A percentile compares a stretch with the other conserved stretches of the same genome.
These are phyloP conservation scores for Prionailurus bengalensis DNA, from an alignment of 2,113 vertebrate genomes.

Conservation along the genomic window DNA sequence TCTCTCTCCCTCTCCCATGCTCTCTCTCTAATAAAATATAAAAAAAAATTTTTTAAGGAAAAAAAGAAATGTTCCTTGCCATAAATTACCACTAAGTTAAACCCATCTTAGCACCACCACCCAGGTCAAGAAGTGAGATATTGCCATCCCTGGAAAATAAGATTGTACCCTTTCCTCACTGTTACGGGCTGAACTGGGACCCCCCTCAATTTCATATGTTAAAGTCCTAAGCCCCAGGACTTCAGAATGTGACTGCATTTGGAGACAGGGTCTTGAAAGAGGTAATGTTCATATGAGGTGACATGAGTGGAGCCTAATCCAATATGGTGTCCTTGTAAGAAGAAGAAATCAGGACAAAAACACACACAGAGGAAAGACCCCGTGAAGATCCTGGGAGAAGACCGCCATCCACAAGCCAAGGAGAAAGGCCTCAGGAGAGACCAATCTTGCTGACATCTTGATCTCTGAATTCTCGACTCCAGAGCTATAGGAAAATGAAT, in stretches of 20 bases:
- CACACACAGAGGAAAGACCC: not conserved
- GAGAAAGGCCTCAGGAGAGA: not conserved
- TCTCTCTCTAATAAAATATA: no score
- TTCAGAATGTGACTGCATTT: conserved; percentile 14
- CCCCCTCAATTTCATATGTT: not conserved
- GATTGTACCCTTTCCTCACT: not conserved
- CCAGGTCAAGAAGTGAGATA: not conserved
- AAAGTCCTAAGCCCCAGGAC: not conserved
- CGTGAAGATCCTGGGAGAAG: not conserved
- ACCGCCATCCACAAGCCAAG: not conserved
- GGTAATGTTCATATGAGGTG: not conserved
- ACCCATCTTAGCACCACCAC: not conserved
- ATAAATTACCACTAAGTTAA: not conserved
- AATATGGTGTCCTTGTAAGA: not conserved
- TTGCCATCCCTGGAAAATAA: not conserved
- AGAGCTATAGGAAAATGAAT: not conserved
- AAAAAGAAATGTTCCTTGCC: not conserved
- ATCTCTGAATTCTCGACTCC: not conserved
- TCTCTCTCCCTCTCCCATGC: no score
- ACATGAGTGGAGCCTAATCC: not conserved
- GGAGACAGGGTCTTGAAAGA: not conserved
- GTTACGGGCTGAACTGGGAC: not conserved
- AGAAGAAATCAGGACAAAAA: not conserved
- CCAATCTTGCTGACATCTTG: not conserved
- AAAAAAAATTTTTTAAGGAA: not conserved